Evolutionary conservation across 2,797 vertebrate species (phyloP), one percentile per base, ranked within the genome.

Genomic region (Yasuhikotakia modesta): DNA sequence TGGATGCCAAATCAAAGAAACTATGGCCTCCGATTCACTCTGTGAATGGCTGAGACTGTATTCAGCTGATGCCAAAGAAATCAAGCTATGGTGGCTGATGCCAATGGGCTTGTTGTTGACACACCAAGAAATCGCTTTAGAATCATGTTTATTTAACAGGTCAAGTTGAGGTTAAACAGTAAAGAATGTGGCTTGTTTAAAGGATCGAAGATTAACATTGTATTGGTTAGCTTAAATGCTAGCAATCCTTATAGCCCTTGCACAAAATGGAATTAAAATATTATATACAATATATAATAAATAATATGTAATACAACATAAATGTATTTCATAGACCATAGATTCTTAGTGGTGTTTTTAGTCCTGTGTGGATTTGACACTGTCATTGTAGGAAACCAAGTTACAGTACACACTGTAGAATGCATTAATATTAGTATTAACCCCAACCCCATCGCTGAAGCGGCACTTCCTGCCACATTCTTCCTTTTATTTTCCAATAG

Each of bases 51-150:
- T 71, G 58, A 45, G 58, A 78, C 60, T 53, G 76, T 55, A 65
- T 71, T 71, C 50, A 70, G 17, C 58, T 21, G 21, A 64, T 65
- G 76, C 68, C 76, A 78, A 64, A 65, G 16, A 30, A 78, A 45
- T 58, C 22, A 55, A 92, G 91, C 92, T 85, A 88, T 82, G 67
- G 81, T 84, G 87, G 90, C 90, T 91, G 22, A 64, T 71, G 46
- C 48, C 58, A 70, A 21, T 7, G 6, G 30, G 58, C 24, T 69
- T 76, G 35, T 43, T 64, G 30, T 78, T 70, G 35, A 53, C 32
- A 39, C 19, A 55, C 11, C 12, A 7, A 53, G 14, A 69, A 60
- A 5, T 43, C 22, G 43, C 21, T 16, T 10, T 16, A 35, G 14
- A 73, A 60, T 61, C 19, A 43, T 27, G 7, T 71, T 70, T 70